Evolutionary conservation across 2,113 vertebrate species (phyloP), one percentile per base, ranked within the genome.

Genomic region (Canis aureus): DNA sequence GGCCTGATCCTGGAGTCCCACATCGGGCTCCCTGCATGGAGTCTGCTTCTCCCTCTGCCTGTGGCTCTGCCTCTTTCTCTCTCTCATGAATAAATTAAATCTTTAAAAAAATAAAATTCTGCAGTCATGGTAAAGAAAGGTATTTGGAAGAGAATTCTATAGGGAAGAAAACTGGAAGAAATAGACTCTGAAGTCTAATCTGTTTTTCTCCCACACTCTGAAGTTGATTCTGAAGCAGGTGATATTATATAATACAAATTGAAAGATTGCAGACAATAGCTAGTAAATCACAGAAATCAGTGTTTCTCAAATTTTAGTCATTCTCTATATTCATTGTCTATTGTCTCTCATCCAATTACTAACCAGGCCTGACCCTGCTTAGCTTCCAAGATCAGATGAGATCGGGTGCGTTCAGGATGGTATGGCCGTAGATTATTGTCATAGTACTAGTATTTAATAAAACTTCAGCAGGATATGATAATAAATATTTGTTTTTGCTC

Each of bases 101-200:
- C 43, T 78, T 95, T 78, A 49, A 84, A 89, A 84, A 49, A 84
- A 89, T 95, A 84, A 49, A 84, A 89, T 84, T 12, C 27, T 32
- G 66, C 4, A 66, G 27, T 9, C 76, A 88, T 51, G 0, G 4
- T 59, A 22, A 76, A 59, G 25, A 32, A 25, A 57, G 0, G 3
- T 94, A 60, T 66, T 87, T 69, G 67, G 49, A 66, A 92, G 59
- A 76, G 5, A n/a, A 88, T 60, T 60, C 23, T 8, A 53, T 43
- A 74, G 22, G 20, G 9, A 80, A 79, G 9, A 67, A 89, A 55
- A 79, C 11, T 29, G 32, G 71, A n/a, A 80, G 27, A 89, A 73
- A 51, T 3, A 85, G 32, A 91, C 57, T 66, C 29, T 35, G 25
- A 87, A 67, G 51, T 83, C 69, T 22, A 29, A 6, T 83, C 5